Percentiles rank a stretch among this genome's conserved stretches.
phyloP scores from a whole-genome alignment of 2,888 invertebrate species.

The Dasysyrphus tricinctus region DNA sequence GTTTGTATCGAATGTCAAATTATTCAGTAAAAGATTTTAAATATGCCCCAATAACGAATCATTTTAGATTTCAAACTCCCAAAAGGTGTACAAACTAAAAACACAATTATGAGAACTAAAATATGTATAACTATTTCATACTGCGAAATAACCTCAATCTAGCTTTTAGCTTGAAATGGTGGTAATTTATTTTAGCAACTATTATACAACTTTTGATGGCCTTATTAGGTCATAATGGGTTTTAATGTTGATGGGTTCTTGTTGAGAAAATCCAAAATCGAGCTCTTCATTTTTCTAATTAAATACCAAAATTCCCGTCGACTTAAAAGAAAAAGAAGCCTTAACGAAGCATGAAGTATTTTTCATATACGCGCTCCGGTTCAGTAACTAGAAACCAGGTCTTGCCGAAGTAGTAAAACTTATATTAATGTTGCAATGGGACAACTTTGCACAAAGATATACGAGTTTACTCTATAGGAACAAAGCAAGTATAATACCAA shows the following conservation, averaged over 20 bases:
- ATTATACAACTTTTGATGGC: background rate
- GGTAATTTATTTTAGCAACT: background rate
- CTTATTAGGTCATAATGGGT: background rate
- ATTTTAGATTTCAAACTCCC: too few species aligned
- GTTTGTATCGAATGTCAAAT: too few species aligned
- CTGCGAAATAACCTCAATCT: background rate
- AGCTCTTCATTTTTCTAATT: background rate
- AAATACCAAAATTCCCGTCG: background rate
- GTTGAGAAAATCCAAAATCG: conserved; percentile 5
- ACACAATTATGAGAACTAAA: too few species aligned
- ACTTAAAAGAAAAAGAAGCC: conserved; percentile 14
- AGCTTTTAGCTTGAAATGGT: background rate
- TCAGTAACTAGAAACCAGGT: conserved; percentile 47
- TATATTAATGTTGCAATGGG: conserved; percentile 45
- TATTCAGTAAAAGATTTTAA: too few species aligned
- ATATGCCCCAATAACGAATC: too few species aligned
- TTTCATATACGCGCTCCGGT: conserved; percentile 26
- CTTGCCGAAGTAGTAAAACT: conserved; percentile 13
- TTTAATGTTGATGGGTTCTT: background rate
- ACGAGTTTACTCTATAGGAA: conserved; percentile 15
- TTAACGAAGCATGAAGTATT: conserved; percentile 61
- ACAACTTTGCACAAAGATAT: conserved; percentile 15
- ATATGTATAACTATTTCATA: background rate
- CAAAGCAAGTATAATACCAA: conserved; percentile 35
- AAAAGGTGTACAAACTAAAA: too few species aligned